Evolutionary conservation across 2,888 invertebrate species (phyloP).

Genomic region (Parnassius glacialis): DNA sequence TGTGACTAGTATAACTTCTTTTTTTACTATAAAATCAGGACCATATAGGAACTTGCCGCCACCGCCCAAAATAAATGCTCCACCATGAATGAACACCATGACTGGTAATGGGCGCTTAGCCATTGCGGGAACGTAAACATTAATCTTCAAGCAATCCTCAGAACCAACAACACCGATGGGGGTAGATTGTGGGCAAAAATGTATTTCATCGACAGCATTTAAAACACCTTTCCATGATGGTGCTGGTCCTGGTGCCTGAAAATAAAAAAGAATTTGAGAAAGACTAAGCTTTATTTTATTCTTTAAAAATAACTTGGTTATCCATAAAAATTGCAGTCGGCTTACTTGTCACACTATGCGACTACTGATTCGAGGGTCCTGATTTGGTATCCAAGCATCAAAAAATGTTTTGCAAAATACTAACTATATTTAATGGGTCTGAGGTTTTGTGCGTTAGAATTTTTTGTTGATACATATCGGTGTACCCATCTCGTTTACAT

Average conservation of each 20-base stretch:
- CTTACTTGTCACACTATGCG: too few relatives aligned
- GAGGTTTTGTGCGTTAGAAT: too few relatives aligned
- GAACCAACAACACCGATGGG: conserved; percentile 47
- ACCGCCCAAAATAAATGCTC: conserved; percentile 63
- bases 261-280: conserved; percentile 11
- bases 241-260: conserved; percentile 64
- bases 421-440: too few relatives aligned
- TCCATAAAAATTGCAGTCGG: too few relatives aligned
- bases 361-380: too few relatives aligned
- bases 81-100: conserved; percentile 71
- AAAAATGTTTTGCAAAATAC: too few relatives aligned
- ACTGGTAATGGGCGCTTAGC: conserved; percentile 52
- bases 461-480: too few relatives aligned
- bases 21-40: conserved; percentile 62
- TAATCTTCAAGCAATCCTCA: conserved; percentile 68
- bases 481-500: too few relatives aligned
- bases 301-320: too few relatives aligned
- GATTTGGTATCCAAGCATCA: too few relatives aligned
- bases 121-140: conserved; percentile 59
- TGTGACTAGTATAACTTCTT: conserved; percentile 64
- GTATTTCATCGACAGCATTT: conserved; percentile 57
- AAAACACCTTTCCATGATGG: conserved; percentile 64
- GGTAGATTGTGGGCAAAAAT: conserved; percentile 55
- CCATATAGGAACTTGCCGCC: conserved; percentile 63
- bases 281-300: too few relatives aligned